Evolutionary conservation across 2,113 vertebrate genomes (phyloP).

Genomic region (Lethenteron camtschaticum): DNA sequence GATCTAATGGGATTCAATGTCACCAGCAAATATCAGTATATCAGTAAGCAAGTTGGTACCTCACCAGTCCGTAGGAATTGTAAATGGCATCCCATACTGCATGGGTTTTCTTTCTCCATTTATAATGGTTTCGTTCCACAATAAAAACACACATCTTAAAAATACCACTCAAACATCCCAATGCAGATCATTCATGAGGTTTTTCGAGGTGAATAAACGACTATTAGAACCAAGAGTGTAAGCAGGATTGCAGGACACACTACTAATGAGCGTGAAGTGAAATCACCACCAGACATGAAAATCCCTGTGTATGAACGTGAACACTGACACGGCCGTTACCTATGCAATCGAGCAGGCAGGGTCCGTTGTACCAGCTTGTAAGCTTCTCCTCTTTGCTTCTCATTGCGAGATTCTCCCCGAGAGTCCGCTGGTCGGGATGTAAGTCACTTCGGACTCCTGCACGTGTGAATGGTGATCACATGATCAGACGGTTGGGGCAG

Average conservation of each 20-base stretch:
- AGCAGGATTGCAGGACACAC: neutral
- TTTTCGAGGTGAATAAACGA: no score
- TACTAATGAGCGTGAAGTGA: neutral
- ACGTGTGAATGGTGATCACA: neutral
- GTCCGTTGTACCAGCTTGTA: slow-evolving; percentile 65
- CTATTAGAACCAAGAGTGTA: no score
- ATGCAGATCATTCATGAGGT: neutral
- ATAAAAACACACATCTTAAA: neutral
- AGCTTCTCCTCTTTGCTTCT: slow-evolving; percentile 41
- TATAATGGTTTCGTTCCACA: no score
- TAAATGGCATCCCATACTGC: neutral
- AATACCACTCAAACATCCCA: neutral
- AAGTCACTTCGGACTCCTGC: slow-evolving; percentile 82
- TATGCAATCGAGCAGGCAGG: slow-evolving; percentile 71
- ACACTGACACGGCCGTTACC: slow-evolving; percentile 27
- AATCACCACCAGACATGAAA: neutral
- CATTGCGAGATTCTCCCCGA: slow-evolving; percentile 64
- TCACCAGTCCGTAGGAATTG: neutral
- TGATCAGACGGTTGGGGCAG: no score
- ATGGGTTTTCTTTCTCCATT: no score
- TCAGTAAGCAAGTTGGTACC: no score
- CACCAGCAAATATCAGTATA: no score
- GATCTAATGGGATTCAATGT: no score
- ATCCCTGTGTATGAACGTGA: neutral
- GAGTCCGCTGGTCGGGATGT: slow-evolving; percentile 77